Conservation (phyloP, 2,888 invertebrate species). For the Linyphia triangularis region DNA sequence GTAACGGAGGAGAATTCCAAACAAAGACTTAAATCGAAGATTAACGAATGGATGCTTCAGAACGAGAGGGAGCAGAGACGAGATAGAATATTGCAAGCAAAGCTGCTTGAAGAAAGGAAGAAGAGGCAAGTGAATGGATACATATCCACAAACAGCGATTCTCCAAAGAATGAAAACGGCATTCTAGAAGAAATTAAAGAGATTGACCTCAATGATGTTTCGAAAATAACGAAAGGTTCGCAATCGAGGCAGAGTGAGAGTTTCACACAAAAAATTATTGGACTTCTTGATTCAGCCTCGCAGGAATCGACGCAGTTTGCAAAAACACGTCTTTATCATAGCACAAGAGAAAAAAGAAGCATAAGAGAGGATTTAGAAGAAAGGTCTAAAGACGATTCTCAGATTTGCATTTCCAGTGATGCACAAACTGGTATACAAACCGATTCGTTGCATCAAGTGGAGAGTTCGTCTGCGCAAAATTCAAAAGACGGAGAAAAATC, state of each 20-base stretch:
- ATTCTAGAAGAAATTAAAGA: conserved; percentile 26
- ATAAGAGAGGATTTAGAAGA: conserved; percentile 18
- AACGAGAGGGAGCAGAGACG: conserved; percentile 88
- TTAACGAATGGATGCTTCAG: conserved; percentile 93
- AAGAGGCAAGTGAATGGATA: conserved; percentile 37
- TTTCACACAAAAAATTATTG: conserved; percentile 65
- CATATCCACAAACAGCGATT: neutral
- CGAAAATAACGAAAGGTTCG: conserved; percentile 16
- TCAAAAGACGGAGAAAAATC: conserved; percentile 6
- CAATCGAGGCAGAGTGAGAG: conserved; percentile 30
- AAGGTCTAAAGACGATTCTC: conserved; percentile 56
- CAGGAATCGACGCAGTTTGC: conserved; percentile 36
- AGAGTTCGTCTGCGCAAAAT: neutral
- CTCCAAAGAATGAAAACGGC: conserved; percentile 8
- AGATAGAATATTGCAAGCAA: conserved; percentile 65
- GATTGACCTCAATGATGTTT: neutral
- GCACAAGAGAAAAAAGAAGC: conserved; percentile 23
- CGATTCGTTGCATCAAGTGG: neutral
- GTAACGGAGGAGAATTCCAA: conserved; percentile 49
- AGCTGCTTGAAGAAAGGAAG: conserved; percentile 33
- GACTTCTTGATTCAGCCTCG: conserved; percentile 46
- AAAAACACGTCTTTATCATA: conserved; percentile 57
- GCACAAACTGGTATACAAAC: neutral
- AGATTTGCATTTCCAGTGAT: neutral
- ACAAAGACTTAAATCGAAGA: conserved; percentile 90